A percentile compares a stretch with the other conserved stretches of the same genome.
These are phyloP conservation scores for Aphrophora alni DNA, from an alignment of 2,888 invertebrate genomes.

Conservation along the genomic window DNA sequence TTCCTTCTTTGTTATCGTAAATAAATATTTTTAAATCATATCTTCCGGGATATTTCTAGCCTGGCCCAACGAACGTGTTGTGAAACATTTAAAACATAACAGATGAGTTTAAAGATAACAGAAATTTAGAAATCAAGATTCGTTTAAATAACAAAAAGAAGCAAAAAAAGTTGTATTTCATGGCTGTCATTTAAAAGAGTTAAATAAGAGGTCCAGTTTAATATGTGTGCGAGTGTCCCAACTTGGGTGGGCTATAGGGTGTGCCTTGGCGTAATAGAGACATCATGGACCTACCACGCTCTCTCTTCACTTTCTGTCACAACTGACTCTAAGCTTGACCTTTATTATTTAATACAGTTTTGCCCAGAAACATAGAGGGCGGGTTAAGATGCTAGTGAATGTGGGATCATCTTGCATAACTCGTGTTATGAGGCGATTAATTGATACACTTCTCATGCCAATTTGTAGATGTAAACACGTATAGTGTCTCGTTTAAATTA, in stretches of 20 bases:
- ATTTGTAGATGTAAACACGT: too few relatives aligned
- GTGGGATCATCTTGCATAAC: neutral
- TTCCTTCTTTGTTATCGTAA: too few relatives aligned
- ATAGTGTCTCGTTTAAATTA: too few relatives aligned
- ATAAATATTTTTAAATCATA: too few relatives aligned
- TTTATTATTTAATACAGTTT: neutral
- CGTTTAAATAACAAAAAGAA: neutral
- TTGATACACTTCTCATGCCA: neutral
- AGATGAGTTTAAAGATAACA: too few relatives aligned
- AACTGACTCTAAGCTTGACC: conserved; percentile 1
- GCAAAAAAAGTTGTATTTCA: neutral
- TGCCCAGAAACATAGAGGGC: neutral
- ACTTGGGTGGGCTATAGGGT: conserved; percentile 1
- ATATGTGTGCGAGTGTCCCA: neutral
- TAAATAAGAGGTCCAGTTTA: conserved; percentile 2
- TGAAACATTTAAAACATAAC: too few relatives aligned
- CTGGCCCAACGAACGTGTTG: too few relatives aligned
- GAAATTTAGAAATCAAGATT: too few relatives aligned
- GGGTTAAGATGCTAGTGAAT: neutral
- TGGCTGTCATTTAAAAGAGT: neutral
- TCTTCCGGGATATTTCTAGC: too few relatives aligned
- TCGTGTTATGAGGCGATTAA: neutral
- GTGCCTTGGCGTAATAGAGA: neutral
- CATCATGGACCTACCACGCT: neutral
- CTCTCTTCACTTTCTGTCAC: neutral